Percentiles rank a stretch among this genome's conserved stretches.
phyloP scores from a whole-genome alignment of 2,797 vertebrate genomes.

The Pseudotriccus pelzelni region DNA sequence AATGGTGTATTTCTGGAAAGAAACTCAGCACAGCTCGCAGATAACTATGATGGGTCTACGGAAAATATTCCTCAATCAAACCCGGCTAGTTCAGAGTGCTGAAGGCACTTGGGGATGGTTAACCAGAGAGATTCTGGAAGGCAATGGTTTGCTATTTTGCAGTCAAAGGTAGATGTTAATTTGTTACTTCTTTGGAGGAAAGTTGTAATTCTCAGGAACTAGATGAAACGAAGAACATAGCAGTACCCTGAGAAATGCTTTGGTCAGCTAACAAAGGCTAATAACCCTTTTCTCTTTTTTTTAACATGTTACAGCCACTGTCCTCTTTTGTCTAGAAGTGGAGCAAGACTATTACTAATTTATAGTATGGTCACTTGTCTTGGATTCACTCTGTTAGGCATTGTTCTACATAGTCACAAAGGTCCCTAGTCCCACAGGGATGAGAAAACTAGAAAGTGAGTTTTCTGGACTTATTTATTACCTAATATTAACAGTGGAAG shows the following conservation, averaged over 20 bases:
- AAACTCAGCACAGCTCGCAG: neutral
- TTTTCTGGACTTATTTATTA: neutral
- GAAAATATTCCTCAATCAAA: neutral
- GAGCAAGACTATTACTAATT: neutral
- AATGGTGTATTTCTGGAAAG: neutral
- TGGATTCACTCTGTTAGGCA: neutral
- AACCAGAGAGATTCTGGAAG: neutral
- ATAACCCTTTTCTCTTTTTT: neutral
- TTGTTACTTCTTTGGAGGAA: neutral
- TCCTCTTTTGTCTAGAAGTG: neutral
- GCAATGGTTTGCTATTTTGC: neutral
- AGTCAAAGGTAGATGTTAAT: neutral
- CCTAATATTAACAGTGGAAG: neutral
- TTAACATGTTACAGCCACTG: neutral
- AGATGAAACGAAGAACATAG: neutral
- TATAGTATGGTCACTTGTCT: neutral
- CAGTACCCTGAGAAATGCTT: neutral
- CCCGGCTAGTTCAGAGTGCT: neutral
- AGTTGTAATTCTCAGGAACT: neutral
- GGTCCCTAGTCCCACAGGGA: neutral
- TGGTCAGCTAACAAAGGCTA: neutral
- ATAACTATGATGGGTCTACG: neutral
- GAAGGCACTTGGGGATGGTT: neutral
- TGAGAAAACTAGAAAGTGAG: neutral
- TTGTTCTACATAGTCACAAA: neutral